A percentile compares a stretch with the other conserved stretches of the same genome.
phyloP scores from a whole-genome alignment of 2,113 vertebrate genomes.

The Probosciger aterrimus region DNA sequence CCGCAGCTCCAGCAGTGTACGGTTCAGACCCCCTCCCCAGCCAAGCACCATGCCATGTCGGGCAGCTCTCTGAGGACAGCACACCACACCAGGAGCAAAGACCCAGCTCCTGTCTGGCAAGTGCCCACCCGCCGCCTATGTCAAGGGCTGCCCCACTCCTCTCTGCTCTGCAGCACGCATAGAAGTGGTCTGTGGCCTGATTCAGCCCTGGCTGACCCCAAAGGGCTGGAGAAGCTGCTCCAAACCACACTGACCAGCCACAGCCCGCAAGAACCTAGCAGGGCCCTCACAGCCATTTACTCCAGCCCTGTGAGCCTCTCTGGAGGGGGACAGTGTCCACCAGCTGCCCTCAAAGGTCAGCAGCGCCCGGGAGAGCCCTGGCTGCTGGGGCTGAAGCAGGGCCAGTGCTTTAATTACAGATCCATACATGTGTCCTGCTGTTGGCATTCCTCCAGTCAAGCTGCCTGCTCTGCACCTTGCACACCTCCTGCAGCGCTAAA shows the following conservation, averaged over 20 bases:
- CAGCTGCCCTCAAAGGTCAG: neutral
- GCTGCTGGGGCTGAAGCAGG: neutral
- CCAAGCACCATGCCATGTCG: neutral
- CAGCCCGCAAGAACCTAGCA: neutral
- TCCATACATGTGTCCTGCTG: rapidly evolving
- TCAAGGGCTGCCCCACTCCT: neutral
- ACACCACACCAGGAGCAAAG: neutral
- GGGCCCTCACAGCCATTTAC: rapidly evolving
- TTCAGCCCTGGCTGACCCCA: neutral
- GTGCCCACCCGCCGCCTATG: neutral
- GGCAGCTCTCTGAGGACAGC: neutral
- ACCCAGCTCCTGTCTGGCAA: neutral
- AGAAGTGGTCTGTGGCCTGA: rapidly evolving
- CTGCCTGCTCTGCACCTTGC: neutral
- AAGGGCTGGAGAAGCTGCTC: neutral
- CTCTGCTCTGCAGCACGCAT: neutral
- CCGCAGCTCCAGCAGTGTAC: neutral
- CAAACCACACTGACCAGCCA: neutral
- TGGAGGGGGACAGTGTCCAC: rapidly evolving
- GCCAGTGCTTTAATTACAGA: neutral
- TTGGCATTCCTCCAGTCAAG: neutral
- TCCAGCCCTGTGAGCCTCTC: neutral
- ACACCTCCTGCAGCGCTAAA: neutral
- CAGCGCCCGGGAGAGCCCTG: rapidly evolving
- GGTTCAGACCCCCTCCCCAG: neutral